These are phyloP conservation scores for Indicator indicator DNA, from an alignment of 2,113 vertebrate species.

Conservation along the genomic window DNA sequence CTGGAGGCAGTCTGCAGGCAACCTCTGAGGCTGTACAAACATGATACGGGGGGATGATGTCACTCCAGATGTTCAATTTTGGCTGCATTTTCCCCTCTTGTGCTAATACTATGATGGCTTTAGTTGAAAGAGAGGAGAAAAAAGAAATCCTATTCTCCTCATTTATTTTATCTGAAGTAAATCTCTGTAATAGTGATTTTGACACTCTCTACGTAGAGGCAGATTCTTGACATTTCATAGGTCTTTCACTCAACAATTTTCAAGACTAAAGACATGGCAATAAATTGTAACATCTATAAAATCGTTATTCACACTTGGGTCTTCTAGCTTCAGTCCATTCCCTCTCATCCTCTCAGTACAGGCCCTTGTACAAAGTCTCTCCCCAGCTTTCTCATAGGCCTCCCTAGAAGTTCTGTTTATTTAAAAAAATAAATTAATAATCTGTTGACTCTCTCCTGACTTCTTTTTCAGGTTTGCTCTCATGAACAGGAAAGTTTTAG, in stretches of 20 bases:
- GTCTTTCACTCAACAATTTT: neutral
- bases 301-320: neutral
- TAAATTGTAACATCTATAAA: neutral
- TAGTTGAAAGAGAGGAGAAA: neutral
- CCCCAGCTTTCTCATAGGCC: too few species aligned
- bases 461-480: slow-evolving; percentile 85
- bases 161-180: neutral
- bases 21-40: neutral
- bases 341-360: too few species aligned
- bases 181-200: neutral
- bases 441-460: neutral
- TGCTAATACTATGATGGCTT: neutral
- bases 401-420: neutral
- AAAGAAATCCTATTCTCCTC: neutral
- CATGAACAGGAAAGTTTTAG: slow-evolving; percentile 92
- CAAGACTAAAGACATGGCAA: neutral
- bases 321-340: too few species aligned
- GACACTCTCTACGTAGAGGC: neutral
- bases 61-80: neutral
- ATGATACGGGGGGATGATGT: neutral
- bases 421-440: neutral
- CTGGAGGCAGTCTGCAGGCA: neutral
- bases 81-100: neutral
- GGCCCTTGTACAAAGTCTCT: too few species aligned
- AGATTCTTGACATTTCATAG: neutral